These are phyloP conservation scores for Echeneis naucrates DNA, from an alignment of 2,797 vertebrate genomes.

Conservation along the genomic window DNA sequence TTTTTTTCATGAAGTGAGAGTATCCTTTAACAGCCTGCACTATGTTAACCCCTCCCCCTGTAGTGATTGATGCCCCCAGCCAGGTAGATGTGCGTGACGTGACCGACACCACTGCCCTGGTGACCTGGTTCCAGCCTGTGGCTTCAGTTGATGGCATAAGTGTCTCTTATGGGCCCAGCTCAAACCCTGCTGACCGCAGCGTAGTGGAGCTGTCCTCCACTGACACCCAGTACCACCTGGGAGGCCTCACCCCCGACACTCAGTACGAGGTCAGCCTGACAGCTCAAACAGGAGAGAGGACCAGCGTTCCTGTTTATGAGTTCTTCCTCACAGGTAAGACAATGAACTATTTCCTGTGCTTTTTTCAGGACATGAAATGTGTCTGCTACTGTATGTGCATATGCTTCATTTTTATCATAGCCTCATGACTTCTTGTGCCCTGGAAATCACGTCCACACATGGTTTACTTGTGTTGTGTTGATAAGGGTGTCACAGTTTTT, in stretches of 20 bases:
- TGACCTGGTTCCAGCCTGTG: constrained; percentile 95
- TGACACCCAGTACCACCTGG: constrained; percentile 93
- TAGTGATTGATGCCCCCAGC: constrained; percentile 94
- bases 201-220: constrained; percentile 88
- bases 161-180: constrained; percentile 89
- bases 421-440: constrained; percentile 12
- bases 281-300: constrained; percentile 87
- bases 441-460: constrained; percentile 51
- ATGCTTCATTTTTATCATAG: constrained; percentile 13
- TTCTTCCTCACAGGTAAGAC: constrained; percentile 92
- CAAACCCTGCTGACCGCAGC: constrained; percentile 83
- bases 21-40: background rate
- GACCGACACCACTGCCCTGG: constrained; percentile 91
- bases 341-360: background rate
- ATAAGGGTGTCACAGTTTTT: too few relatives aligned
- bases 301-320: constrained; percentile 87
- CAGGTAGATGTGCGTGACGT: constrained; percentile 92
- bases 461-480: constrained; percentile 39
- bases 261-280: constrained; percentile 91
- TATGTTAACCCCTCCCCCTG: background rate
- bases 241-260: constrained; percentile 89
- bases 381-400: background rate
- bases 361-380: background rate
- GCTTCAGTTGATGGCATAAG: constrained; percentile 90
- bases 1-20: too few relatives aligned